Conservation (phyloP, 2,113 vertebrate species). For the Gavia stellata region DNA sequence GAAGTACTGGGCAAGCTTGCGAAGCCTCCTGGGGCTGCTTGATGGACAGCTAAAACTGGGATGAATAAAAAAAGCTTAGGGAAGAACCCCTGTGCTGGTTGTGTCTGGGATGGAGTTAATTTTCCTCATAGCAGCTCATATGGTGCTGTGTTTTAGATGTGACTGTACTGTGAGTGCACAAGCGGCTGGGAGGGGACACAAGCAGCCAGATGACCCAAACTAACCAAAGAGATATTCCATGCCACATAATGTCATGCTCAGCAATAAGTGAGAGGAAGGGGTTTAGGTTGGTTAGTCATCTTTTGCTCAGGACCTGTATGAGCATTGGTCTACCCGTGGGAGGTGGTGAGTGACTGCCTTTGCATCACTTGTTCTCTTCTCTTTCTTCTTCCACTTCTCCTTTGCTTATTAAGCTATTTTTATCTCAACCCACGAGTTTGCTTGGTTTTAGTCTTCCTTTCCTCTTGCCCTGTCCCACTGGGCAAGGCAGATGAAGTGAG, state of each 20-base stretch:
- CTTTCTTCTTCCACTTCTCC: not conserved
- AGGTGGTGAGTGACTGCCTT: not conserved
- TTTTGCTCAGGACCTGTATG: not conserved
- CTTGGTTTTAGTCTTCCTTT: not conserved
- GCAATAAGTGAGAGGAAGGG: not conserved
- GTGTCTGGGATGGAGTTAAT: not conserved
- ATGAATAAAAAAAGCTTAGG: not conserved
- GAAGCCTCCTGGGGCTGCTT: not conserved
- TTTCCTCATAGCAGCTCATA: not conserved
- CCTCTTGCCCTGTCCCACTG: not conserved
- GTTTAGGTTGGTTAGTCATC: not conserved
- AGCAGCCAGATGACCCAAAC: not conserved
- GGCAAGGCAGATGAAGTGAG: not conserved
- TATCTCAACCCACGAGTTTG: not conserved
- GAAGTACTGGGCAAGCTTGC: not conserved
- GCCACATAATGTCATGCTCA: not conserved
- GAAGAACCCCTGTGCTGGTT: not conserved
- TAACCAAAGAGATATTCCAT: not conserved
- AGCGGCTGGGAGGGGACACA: not conserved
- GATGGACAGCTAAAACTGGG: not conserved
- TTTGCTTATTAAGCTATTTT: not conserved
- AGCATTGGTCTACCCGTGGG: fast-evolving
- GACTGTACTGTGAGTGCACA: not conserved
- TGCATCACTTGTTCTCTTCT: not conserved
- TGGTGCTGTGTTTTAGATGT: not conserved